Base-by-base conservation (phyloP, 2,113 vertebrate genomes). In the Picathartes gymnocephalus region DNA sequence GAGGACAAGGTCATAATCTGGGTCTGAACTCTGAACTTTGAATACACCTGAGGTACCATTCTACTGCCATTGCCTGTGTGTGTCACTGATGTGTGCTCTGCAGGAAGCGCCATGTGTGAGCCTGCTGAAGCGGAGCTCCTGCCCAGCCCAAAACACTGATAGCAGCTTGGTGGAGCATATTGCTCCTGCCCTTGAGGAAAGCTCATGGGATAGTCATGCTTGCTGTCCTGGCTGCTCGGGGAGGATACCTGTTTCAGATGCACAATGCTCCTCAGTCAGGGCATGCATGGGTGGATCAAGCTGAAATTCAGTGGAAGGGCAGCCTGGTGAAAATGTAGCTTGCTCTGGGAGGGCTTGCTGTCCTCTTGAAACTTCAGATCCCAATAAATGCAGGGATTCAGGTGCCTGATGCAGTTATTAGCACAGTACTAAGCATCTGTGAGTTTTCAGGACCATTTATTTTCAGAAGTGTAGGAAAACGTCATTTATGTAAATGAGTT, bases 281-380 rank as follows among this genome's bases (percentile, higher is more conserved):
- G 9, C 14, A 15, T 6, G 9, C 14, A 13, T 6, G 13, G 31
- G 28, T 6, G 8, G 61, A n/a, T 22, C 0, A 0, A 54, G 10
- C 14, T 76, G 28, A 39, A 76, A 39, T 33, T 15, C 2, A 1
- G 25, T 5, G 13, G 13, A 33, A 7, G 16, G 11, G 42, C 61
- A 56, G 12, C 2, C 1, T 35, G 24, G 37, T 35, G 35, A 60
- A 42, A 5, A 1, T 11, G 10, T 17, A 9, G 16, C 61, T 77
- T 6, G 1, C 16, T 47, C 13, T 8, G 3, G 56, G 30, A 20
- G 42, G 89, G 27, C 24, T 66, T 3, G 3, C n/a, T 62, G 19
- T 50, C 20, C 31, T 64, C 33, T 62, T 58, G 21, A 66, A 60
- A 76, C 24, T 5, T 50, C 13, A 56, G 58, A 61, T 30, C 73